These are phyloP conservation scores for Amiota communis DNA, from an alignment of 2,888 invertebrate species.

Conservation along the genomic window DNA sequence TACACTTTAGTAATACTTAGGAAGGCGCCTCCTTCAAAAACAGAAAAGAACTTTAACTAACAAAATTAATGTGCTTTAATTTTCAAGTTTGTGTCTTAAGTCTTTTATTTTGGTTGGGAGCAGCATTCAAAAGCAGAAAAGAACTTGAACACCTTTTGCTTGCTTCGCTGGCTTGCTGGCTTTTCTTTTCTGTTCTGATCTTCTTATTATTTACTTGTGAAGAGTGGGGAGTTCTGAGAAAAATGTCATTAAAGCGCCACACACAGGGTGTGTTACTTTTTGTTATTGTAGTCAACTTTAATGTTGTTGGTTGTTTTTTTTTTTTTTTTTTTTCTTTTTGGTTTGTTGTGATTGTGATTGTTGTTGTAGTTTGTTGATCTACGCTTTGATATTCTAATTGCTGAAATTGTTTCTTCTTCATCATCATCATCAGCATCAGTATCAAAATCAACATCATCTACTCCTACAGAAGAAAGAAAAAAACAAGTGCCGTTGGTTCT, in stretches of 20 bases:
- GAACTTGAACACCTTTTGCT: neutral
- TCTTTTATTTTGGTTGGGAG: constrained; percentile 29
- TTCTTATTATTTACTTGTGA: neutral
- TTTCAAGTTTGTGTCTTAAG: constrained; percentile 64
- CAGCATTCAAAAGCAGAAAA: neutral
- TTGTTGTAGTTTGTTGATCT: constrained; percentile 50
- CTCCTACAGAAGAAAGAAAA: neutral
- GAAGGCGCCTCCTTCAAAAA: neutral
- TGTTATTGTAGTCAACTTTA: constrained; percentile 28
- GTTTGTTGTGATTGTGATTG: constrained; percentile 36
- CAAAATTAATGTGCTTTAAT: constrained; percentile 62
- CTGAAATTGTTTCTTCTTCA: constrained; percentile 59
- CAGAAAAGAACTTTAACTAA: constrained; percentile 46
- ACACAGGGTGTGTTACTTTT: constrained; percentile 40
- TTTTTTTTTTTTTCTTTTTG: constrained; percentile 47
- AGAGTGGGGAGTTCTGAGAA: constrained; percentile 31
- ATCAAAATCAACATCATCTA: constrained; percentile 47
- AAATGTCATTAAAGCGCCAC: constrained; percentile 62
- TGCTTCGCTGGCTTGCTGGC: neutral
- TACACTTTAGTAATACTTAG: constrained; percentile 33
- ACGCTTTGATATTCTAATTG: constrained; percentile 66
- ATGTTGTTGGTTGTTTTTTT: constrained; percentile 15
- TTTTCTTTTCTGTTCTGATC: neutral
- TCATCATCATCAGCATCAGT: constrained; percentile 50
- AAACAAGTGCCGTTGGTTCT: constrained; percentile 21